phyloP scores from a whole-genome alignment of 1,140 invertebrate genomes.

The Polypedilum vanderplanki region DNA sequence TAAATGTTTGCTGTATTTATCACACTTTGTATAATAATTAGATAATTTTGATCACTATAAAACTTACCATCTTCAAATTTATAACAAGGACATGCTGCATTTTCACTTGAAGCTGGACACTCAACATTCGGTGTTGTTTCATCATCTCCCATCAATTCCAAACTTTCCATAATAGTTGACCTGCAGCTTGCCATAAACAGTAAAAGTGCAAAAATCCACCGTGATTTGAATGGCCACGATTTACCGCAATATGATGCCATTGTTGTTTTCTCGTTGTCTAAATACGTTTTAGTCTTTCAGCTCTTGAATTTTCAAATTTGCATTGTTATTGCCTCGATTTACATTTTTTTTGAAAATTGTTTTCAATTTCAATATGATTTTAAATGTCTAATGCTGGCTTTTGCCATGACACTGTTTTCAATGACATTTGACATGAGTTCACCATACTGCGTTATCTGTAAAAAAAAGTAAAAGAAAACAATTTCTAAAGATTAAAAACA shows the following conservation, averaged over 20 bases:
- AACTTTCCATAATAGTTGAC: neutral
- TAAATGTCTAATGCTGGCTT: neutral
- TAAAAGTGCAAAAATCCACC: neutral
- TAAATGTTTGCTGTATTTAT: too few relatives aligned
- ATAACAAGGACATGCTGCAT: constrained; percentile 79
- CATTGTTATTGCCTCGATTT: constrained; percentile 12
- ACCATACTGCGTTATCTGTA: neutral
- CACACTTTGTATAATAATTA: too few relatives aligned
- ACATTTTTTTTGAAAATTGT: neutral
- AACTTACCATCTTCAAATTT: constrained; percentile 74
- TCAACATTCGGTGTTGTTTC: constrained; percentile 44
- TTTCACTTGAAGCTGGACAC: constrained; percentile 63
- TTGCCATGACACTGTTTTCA: neutral
- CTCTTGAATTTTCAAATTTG: neutral
- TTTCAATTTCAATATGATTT: neutral
- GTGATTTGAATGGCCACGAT: neutral
- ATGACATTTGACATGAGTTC: neutral
- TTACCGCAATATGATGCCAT: neutral
- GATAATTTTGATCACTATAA: too few relatives aligned
- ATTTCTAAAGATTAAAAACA: neutral
- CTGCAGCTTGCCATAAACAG: neutral
- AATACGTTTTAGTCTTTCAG: neutral
- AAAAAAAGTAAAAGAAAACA: neutral
- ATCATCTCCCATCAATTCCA: neutral
- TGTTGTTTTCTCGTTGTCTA: neutral